Conservation (phyloP, 2,113 vertebrate genomes). For the Vicugna pacos region DNA sequence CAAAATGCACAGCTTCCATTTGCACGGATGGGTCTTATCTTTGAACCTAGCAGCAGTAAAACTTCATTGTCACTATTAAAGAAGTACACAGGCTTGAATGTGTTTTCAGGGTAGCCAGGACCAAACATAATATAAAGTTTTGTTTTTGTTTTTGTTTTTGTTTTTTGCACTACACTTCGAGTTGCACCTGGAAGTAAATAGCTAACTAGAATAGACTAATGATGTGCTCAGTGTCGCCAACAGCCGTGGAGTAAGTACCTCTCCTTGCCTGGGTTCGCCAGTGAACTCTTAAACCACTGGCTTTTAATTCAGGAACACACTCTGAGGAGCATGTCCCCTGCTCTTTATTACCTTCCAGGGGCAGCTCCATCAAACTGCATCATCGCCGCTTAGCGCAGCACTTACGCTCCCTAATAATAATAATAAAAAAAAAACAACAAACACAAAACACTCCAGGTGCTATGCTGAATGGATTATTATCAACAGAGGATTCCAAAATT, state of each 20-base stretch:
- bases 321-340: conserved; percentile 69
- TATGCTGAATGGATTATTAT: conserved; percentile 42
- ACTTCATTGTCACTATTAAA: neutral
- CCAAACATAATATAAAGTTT: conserved; percentile 31
- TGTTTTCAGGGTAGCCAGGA: conserved; percentile 6
- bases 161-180: neutral
- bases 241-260: neutral
- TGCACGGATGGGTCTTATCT: neutral
- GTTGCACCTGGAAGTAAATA: conserved; percentile 67
- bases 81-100: neutral
- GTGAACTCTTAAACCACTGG: conserved; percentile 71
- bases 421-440: neutral
- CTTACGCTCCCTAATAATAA: neutral
- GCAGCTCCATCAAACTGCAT: conserved; percentile 77
- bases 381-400: conserved; percentile 43
- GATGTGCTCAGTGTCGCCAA: neutral
- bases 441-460: conserved; percentile 38
- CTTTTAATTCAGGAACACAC: conserved; percentile 72
- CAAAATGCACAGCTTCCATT: neutral
- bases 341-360: conserved; percentile 63
- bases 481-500: conserved; percentile 57
- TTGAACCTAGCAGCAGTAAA: neutral
- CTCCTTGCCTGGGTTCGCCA: conserved; percentile 71
- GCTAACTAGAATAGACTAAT: conserved; percentile 47
- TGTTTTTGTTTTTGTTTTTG: neutral